Conservation (phyloP, 2,888 invertebrate genomes). For the Encarsia formosa region DNA sequence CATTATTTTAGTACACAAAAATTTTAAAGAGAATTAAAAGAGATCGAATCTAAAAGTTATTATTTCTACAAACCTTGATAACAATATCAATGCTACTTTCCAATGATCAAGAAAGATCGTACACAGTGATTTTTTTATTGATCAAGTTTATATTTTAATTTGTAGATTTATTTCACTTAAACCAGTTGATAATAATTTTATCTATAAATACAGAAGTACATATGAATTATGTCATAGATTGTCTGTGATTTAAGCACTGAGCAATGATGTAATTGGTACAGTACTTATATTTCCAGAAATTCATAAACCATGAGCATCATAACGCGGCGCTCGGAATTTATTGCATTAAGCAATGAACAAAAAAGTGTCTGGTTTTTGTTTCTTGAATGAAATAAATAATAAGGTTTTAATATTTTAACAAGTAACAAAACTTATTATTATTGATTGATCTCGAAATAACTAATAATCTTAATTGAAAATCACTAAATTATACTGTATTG, state of each 20-base stretch:
- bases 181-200: conserved; percentile 27
- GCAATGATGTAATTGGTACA: conserved; percentile 28
- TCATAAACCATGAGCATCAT: conserved; percentile 20
- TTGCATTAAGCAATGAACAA: conserved; percentile 20
- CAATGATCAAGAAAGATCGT: too few relatives aligned
- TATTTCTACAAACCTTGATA: too few relatives aligned
- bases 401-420: neutral
- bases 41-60: too few relatives aligned
- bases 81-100: too few relatives aligned
- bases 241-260: conserved; percentile 46
- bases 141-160: conserved; percentile 41
- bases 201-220: conserved; percentile 18
- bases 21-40: too few relatives aligned
- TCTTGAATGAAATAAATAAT: neutral
- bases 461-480: too few relatives aligned
- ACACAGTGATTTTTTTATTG: conserved; percentile 37
- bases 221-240: conserved; percentile 36
- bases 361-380: neutral
- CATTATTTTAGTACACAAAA: too few relatives aligned
- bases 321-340: conserved; percentile 2
- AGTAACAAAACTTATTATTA: neutral
- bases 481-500: too few relatives aligned
- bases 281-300: conserved; percentile 19
- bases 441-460: conserved; percentile 16
- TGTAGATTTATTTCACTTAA: conserved; percentile 32